A percentile compares a stretch with the other conserved stretches of the same genome.
Conservation (phyloP, 92 coral and sea anemone genomes). For the Porites divaricata region DNA sequence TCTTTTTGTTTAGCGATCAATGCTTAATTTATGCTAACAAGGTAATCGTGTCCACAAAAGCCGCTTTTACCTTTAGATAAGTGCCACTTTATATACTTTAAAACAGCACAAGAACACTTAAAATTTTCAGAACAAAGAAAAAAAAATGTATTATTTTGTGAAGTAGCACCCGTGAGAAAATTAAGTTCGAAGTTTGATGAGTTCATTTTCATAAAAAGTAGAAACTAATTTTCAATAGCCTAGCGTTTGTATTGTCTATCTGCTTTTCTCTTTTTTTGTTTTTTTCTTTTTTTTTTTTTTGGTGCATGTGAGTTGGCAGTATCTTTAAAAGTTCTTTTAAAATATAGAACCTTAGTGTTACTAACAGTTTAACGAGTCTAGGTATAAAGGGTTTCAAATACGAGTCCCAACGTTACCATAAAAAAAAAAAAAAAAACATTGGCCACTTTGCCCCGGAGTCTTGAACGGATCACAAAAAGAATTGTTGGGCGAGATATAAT, state of each 20-base stretch:
- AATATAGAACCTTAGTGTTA: no score
- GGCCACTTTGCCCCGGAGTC: no score
- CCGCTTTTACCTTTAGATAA: background rate
- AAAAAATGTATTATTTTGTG: background rate
- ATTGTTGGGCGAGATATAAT: no score
- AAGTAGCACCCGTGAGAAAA: background rate
- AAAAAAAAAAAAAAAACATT: no score
- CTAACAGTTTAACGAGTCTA: no score
- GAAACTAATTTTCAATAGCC: background rate
- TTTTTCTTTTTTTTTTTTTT: background rate
- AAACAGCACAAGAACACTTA: background rate
- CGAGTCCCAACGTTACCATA: no score
- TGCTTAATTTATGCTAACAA: background rate
- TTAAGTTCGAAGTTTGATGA: background rate
- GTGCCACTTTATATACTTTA: background rate
- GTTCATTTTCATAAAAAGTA: background rate
- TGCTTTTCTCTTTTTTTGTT: background rate
- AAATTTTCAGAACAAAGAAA: background rate
- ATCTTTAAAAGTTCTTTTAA: no score
- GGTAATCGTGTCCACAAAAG: background rate
- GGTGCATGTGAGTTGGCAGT: background rate
- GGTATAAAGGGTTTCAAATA: no score
- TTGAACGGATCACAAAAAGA: no score
- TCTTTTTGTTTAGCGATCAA: background rate
- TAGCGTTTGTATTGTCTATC: conserved; percentile 3